Conservation (phyloP, 2,113 vertebrate genomes). For the Sinocyclocheilus rhinocerous region DNA sequence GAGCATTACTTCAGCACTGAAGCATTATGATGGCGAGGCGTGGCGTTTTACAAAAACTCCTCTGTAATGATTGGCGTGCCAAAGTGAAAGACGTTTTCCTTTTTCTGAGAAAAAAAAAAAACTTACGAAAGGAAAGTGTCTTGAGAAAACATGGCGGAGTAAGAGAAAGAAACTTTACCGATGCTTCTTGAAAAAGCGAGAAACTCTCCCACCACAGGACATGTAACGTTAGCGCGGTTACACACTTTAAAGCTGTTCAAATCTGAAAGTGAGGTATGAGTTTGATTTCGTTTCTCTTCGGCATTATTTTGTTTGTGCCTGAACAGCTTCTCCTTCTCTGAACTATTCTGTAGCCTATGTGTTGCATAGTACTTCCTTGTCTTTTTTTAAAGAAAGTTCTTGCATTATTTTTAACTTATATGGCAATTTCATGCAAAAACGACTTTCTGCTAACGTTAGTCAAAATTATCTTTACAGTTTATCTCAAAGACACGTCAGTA, state of each 20-base stretch:
- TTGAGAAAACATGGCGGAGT: constrained; percentile 55
- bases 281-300: background rate
- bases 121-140: constrained; percentile 27
- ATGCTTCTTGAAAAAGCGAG: background rate
- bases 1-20: background rate
- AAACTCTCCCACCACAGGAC: background rate
- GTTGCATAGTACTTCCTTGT: background rate
- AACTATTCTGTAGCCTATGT: background rate
- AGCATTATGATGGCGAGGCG: constrained; percentile 12
- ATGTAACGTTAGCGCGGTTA: constrained; percentile 1
- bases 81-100: background rate
- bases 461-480: background rate
- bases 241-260: background rate
- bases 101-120: background rate
- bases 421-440: background rate
- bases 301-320: background rate
- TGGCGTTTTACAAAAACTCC: constrained; percentile 11
- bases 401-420: background rate
- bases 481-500: background rate
- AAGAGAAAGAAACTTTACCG: background rate
- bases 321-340: background rate
- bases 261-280: constrained; percentile 25
- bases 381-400: background rate
- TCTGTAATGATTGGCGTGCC: constrained; percentile 33
- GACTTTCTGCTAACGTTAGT: background rate